Conservation (phyloP, 1,140 invertebrate genomes). For the Brachionus asplanchnoidis region DNA sequence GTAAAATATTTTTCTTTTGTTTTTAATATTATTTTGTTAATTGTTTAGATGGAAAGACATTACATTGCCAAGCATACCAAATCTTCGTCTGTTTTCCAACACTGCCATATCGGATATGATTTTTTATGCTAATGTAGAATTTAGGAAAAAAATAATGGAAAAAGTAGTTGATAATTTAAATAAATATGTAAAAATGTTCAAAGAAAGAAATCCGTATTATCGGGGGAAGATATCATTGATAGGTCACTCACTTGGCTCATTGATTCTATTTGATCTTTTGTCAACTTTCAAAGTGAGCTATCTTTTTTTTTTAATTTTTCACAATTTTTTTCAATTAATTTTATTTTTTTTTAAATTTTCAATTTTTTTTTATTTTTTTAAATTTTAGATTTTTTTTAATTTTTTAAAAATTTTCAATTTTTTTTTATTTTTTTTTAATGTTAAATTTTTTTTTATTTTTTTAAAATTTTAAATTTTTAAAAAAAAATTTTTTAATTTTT, state of each 20-base stretch:
- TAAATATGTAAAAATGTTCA: conserved; percentile 5
- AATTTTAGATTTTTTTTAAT: too few relatives aligned
- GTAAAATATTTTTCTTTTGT: neutral
- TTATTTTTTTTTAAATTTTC: too few relatives aligned
- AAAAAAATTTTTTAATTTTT: neutral
- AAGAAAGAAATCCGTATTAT: neutral
- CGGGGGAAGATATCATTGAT: conserved; percentile 3
- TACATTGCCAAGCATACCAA: neutral
- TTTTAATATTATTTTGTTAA: neutral
- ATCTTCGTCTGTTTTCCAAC: neutral
- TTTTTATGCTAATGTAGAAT: neutral
- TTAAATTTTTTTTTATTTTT: too few relatives aligned
- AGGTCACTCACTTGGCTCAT: neutral
- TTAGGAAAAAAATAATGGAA: neutral
- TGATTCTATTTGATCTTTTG: neutral
- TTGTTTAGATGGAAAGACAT: conserved; percentile 19
- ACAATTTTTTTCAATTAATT: too few relatives aligned
- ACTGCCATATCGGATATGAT: conserved; percentile 23
- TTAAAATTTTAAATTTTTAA: too few relatives aligned
- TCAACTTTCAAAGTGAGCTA: neutral
- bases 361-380: neutral
- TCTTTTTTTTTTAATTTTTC: too few relatives aligned
- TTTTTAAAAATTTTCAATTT: too few relatives aligned
- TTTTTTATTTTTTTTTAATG: neutral
- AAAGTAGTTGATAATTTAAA: neutral